Conservation (phyloP, 2,888 invertebrate genomes). For the Folsomia candida region DNA sequence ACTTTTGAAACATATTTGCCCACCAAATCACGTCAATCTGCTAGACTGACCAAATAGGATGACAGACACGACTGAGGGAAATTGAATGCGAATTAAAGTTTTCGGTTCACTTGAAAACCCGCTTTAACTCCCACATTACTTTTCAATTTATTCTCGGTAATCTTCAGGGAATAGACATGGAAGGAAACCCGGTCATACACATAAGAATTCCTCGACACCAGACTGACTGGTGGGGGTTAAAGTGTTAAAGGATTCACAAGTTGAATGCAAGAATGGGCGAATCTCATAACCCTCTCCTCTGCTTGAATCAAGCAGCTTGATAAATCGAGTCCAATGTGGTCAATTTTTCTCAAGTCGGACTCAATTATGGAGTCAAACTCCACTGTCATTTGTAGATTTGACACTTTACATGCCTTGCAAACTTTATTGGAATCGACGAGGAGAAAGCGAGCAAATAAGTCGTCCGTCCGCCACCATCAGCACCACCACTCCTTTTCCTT, state of each 20-base stretch:
- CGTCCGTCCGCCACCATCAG: neutral
- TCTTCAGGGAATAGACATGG: neutral
- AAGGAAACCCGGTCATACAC: too few species aligned
- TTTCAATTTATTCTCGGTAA: conserved; percentile 1
- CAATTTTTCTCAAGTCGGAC: neutral
- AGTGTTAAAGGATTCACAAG: conserved; percentile 2
- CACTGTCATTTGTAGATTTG: neutral
- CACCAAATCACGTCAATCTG: neutral
- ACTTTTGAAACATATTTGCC: neutral
- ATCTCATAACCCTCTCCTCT: neutral
- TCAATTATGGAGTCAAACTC: conserved; percentile 20
- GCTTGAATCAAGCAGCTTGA: neutral
- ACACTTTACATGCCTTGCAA: too few species aligned
- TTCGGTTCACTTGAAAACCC: neutral
- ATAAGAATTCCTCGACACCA: too few species aligned
- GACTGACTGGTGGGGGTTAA: neutral
- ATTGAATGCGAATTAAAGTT: neutral
- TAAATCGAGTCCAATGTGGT: neutral
- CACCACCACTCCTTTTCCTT: too few species aligned
- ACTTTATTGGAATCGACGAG: neutral
- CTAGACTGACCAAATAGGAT: neutral
- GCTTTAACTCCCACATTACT: conserved; percentile 4
- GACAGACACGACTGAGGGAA: neutral
- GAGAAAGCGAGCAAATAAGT: neutral
- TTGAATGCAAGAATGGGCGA: neutral